A percentile compares a stretch with the other conserved stretches of the same genome.
Conservation (phyloP, 2,797 vertebrate species). For the Manis crassicaudata region DNA sequence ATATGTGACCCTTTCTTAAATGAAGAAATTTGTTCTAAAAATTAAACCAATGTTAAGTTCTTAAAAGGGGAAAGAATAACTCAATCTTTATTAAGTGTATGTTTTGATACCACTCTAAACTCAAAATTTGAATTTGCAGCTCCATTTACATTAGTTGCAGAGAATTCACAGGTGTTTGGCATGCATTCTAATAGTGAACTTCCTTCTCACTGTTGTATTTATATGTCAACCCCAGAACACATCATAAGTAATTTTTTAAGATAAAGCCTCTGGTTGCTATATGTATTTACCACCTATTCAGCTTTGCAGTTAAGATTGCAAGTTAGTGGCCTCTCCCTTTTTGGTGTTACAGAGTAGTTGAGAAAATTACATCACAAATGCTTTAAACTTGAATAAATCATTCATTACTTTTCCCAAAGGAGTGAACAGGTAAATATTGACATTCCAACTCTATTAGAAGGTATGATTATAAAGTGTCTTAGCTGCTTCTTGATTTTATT, state of each 20-base stretch:
- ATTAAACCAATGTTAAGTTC: background rate
- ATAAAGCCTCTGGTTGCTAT: background rate
- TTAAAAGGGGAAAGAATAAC: conserved; percentile 25
- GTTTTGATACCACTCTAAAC: background rate
- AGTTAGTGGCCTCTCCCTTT: background rate
- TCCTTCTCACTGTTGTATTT: background rate
- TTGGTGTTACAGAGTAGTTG: background rate
- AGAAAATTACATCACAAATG: background rate
- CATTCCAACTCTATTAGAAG: background rate
- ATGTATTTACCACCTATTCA: background rate
- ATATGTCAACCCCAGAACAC: background rate
- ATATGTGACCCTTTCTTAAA: background rate
- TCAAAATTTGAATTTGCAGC: conserved; percentile 51
- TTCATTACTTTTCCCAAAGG: background rate
- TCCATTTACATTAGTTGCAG: background rate
- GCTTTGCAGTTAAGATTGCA: background rate
- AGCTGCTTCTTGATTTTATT: background rate
- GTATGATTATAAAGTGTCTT: background rate
- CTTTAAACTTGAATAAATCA: background rate
- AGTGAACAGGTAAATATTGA: background rate
- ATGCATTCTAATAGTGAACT: background rate
- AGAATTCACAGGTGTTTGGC: background rate
- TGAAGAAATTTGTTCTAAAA: background rate
- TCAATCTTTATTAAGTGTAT: conserved; percentile 5
- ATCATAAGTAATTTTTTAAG: background rate